Evolutionary conservation across 2,113 vertebrate species (phyloP).

Genomic region (Corydoras sp.): DNA sequence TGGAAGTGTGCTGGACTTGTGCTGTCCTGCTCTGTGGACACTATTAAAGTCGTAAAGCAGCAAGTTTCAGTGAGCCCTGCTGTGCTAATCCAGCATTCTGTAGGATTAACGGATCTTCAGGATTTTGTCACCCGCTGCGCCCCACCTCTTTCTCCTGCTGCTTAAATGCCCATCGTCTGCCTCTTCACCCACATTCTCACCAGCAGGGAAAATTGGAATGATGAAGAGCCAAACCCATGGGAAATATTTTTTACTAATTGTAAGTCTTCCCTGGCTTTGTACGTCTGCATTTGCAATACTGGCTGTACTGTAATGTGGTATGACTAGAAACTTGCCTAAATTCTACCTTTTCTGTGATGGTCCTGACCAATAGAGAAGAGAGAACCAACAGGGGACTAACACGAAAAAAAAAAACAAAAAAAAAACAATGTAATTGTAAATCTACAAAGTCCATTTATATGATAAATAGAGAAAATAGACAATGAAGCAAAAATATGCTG

Average conservation of each 20-base stretch:
- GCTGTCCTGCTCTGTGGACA: neutral
- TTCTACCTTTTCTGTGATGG: too few relatives aligned
- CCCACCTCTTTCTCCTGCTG: constrained; percentile 17
- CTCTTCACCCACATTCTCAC: constrained; percentile 23
- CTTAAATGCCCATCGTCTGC: constrained; percentile 11
- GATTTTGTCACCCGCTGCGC: constrained; percentile 31
- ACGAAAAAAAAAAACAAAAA: too few relatives aligned
- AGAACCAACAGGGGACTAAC: too few relatives aligned
- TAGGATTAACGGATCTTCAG: constrained; percentile 39
- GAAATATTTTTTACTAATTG: constrained; percentile 30
- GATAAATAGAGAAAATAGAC: too few relatives aligned
- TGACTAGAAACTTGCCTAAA: neutral
- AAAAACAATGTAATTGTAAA: too few relatives aligned
- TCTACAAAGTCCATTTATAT: too few relatives aligned
- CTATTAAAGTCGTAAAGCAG: constrained; percentile 3
- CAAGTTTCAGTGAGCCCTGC: constrained; percentile 1
- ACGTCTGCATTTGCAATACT: neutral
- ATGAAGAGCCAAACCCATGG: constrained; percentile 24
- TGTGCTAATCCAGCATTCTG: constrained; percentile 37
- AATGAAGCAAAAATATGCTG: too few relatives aligned
- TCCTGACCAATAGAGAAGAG: too few relatives aligned
- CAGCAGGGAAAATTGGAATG: constrained; percentile 32
- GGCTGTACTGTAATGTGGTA: neutral
- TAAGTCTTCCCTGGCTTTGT: neutral
- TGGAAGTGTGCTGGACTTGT: constrained; percentile 7